phyloP scores from a whole-genome alignment of 2,888 invertebrate species.

The Catocala fraxini region DNA sequence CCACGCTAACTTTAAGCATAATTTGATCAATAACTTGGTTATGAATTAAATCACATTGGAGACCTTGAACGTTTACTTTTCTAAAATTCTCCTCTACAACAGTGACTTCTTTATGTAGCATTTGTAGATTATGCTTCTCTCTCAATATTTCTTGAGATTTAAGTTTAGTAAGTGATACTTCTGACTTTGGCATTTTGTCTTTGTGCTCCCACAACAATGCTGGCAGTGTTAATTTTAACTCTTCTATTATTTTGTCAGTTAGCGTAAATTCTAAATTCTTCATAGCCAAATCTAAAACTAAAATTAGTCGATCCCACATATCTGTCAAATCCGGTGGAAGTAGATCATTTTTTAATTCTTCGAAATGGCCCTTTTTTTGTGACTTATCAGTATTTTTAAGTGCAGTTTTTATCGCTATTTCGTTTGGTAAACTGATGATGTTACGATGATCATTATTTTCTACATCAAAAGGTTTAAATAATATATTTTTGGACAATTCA shows the following conservation, averaged over 20 bases:
- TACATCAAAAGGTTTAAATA: constrained; percentile 54
- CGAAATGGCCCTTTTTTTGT: constrained; percentile 50
- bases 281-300: constrained; percentile 64
- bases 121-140: constrained; percentile 20
- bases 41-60: constrained; percentile 71
- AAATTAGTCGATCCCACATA: constrained; percentile 67
- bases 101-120: constrained; percentile 38
- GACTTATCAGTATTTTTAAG: constrained; percentile 51
- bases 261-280: constrained; percentile 69
- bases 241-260: constrained; percentile 64
- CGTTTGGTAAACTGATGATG: constrained; percentile 59
- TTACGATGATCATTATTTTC: constrained; percentile 48
- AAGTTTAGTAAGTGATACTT: constrained; percentile 9
- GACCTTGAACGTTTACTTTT: constrained; percentile 42
- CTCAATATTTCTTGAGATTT: constrained; percentile 16
- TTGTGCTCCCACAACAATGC: constrained; percentile 27
- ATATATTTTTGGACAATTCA: constrained; percentile 44
- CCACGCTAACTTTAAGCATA: constrained; percentile 57
- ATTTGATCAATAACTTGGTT: constrained; percentile 69
- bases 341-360: constrained; percentile 49
- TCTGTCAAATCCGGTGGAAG: constrained; percentile 57
- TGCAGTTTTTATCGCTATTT: constrained; percentile 57
- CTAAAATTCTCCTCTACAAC: constrained; percentile 23
- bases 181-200: constrained; percentile 21
- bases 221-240: constrained; percentile 58